Evolutionary conservation across 2,797 vertebrate species (phyloP), one percentile per base, ranked within the genome.

Genomic region (Danio choprae): DNA sequence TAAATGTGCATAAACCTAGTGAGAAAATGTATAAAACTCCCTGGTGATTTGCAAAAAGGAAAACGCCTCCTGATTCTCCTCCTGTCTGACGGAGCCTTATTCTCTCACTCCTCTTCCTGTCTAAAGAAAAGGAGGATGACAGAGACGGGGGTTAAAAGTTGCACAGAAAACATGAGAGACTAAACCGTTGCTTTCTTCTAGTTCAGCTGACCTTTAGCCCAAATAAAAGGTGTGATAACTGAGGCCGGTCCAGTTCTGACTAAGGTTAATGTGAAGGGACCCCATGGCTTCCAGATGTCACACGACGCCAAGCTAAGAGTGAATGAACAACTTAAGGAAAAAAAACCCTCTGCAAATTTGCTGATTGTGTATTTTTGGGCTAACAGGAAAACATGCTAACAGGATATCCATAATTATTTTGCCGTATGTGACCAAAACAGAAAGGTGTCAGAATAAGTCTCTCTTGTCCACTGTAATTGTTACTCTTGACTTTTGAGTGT

Each of bases 101-200:
- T 81, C 56, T 79, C 74, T 80, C 16, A 20, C 51, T 79, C 38
- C 77, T 76, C 60, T 84, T 85, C 84, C 85, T 84, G 83, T 84
- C n/a, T 68, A 18, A 81, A 63, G 62, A 82, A 75, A 18, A 56
- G 69, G 82, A 81, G 62, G 76, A 81, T 65, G 50, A 80, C 36
- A 74, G 40, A 65, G 41, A 51, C 9, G 50, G 74, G 43, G 55
- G 5, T 65, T 16, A n/a, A 63, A 62, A 40, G 36, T 7, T 12
- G 56, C 41, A 38, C n/a, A 40, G 53, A 53, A 41, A 64, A 29
- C 40, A 8, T 74, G 9, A 22, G 10, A 56, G 16, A 73, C 63
- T 4, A 15, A 15, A 44, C 48, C 13, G 16, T 15, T 53, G 22
- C 36, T 36, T 56, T 59, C 7, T 40, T 79, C 75, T 43, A 3